Evolutionary conservation across 2,888 invertebrate genomes (phyloP).

Genomic region (Tenodera sinensis): DNA sequence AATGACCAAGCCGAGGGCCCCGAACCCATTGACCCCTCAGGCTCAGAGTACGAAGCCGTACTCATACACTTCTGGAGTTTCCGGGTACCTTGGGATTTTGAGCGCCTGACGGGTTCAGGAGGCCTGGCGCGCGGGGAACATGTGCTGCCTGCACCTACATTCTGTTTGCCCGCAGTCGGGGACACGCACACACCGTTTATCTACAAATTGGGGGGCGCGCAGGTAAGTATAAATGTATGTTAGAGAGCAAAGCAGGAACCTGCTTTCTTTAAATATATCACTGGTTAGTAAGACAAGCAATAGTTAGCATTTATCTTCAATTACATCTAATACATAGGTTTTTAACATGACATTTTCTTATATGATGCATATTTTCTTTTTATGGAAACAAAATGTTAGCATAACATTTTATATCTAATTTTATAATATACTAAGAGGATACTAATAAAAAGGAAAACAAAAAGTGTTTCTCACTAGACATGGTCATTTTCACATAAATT

Average conservation of each 20-base stretch:
- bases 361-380: background rate
- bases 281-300: slow-evolving; percentile 7
- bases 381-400: background rate
- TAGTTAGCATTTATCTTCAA: slow-evolving; percentile 18
- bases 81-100: slow-evolving; percentile 91
- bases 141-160: slow-evolving; percentile 33
- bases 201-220: slow-evolving; percentile 49
- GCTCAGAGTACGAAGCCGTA: slow-evolving; percentile 77
- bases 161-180: slow-evolving; percentile 47
- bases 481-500: background rate
- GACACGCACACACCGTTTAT: slow-evolving; percentile 76
- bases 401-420: background rate
- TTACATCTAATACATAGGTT: background rate
- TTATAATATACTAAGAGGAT: background rate
- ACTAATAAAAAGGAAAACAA: background rate
- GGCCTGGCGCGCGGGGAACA: slow-evolving; percentile 42
- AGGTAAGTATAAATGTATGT: slow-evolving; percentile 10
- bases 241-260: background rate
- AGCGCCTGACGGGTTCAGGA: slow-evolving; percentile 70
- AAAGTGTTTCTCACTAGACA: background rate
- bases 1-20: slow-evolving; percentile 29
- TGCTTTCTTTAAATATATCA: background rate
- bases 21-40: slow-evolving; percentile 33
- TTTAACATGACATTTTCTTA: background rate
- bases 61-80: slow-evolving; percentile 89